Evolutionary conservation across 2,797 vertebrate species (phyloP), one percentile per base, ranked within the genome.

Genomic region (Falco biarmicus): DNA sequence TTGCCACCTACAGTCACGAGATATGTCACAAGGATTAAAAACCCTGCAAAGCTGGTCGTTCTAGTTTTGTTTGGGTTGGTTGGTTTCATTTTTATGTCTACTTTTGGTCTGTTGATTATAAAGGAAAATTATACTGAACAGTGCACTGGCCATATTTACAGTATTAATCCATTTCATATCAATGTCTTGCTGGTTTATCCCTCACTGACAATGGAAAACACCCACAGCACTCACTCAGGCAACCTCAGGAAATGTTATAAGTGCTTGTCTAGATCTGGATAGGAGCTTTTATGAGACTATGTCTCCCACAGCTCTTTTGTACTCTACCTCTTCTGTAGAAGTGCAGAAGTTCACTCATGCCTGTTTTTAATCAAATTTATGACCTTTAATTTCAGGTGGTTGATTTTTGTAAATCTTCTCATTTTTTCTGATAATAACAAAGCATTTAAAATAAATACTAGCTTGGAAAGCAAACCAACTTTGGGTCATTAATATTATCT

Each of bases 131-230:
- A 92, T 90, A 83, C 22, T 57, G 60, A 86, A 77, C 4, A 47
- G 26, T 21, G 15, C 10, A 71, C 17, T 82, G 47, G 24, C 21
- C 45, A 24, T 66, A 92, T 84, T 84, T 92, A 76, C 56, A 73
- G 53, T 34, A 68, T 11, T 60, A 94, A 85, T 39, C n/a, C 59
- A 82, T 84, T 74, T 92, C 59, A 47, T 51, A 69, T 41, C 61
- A 63, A n/a, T 56, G 32, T 81, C 89, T 90, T 87, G 70, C 73
- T 91, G n/a, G 28, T 90, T 95, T 90, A 84, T 89, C n/a, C 22
- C 15, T 95, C 43, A n/a, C 47, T 74, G 54, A 88, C 74, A 88
- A 71, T 61, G 56, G 31, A 82, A 82, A 91, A 91, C 43, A 92
- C 37, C 77, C 63, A 77, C 68, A 66, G 28, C 39, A 91, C 5